Conservation (phyloP, 2,113 vertebrate species). For the Sterrhoptilus dennistouni region DNA sequence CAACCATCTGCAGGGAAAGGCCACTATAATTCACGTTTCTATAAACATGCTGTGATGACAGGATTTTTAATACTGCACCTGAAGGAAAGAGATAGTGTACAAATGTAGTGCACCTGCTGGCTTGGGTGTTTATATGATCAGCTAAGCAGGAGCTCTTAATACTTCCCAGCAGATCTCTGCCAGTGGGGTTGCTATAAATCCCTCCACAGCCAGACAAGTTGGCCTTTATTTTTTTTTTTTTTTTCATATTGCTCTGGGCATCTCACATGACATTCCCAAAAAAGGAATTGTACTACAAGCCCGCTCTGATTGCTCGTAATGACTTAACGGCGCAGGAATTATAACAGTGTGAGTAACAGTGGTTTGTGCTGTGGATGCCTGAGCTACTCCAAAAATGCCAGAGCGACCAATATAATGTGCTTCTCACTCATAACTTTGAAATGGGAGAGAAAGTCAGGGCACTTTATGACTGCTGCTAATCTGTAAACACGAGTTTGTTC, state of each 20-base stretch:
- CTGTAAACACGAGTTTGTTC: slow-evolving; percentile 71
- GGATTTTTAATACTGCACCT: slow-evolving; percentile 52
- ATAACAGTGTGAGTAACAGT: slow-evolving; percentile 89
- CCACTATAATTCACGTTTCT: slow-evolving; percentile 46
- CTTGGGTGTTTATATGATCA: slow-evolving; percentile 61
- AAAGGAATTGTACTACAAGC: slow-evolving; percentile 91
- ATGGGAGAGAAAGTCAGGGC: slow-evolving; percentile 67
- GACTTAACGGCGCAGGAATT: slow-evolving; percentile 97
- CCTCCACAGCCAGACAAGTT: slow-evolving; percentile 87
- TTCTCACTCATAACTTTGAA: slow-evolving; percentile 69
- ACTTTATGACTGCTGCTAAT: slow-evolving; percentile 66
- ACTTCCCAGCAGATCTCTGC: slow-evolving; percentile 84
- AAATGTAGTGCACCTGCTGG: slow-evolving; percentile 68
- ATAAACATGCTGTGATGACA: slow-evolving; percentile 56
- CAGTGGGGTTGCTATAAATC: slow-evolving; percentile 85
- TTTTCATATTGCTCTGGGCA: slow-evolving; percentile 86
- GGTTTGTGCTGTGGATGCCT: slow-evolving; percentile 76
- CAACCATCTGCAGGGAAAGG: slow-evolving; percentile 27
- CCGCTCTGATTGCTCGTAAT: slow-evolving; percentile 91
- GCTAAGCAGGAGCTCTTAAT: slow-evolving; percentile 63
- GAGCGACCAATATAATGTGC: slow-evolving; percentile 67
- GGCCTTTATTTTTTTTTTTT: slow-evolving; percentile 84
- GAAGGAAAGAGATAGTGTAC: slow-evolving; percentile 61
- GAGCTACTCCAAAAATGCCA: slow-evolving; percentile 78
- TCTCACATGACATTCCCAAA: slow-evolving; percentile 99